Conservation (phyloP, 2,797 vertebrate genomes). For the Enteromius anoplus region DNA sequence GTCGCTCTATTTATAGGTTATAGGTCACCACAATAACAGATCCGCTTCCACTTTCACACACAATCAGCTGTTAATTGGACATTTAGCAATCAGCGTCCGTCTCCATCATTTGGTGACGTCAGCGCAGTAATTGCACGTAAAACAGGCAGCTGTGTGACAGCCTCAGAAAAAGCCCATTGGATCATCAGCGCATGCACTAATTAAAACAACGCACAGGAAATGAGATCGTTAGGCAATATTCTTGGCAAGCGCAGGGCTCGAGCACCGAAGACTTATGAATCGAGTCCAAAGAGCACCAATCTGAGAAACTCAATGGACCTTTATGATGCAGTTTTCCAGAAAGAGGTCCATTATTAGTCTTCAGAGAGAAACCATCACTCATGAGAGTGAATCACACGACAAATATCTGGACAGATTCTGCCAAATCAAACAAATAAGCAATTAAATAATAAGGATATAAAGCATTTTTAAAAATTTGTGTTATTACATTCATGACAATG, state of each 20-base stretch:
- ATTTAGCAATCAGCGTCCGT: slow-evolving; percentile 75
- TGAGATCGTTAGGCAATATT: slow-evolving; percentile 61
- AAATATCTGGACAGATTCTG: neutral
- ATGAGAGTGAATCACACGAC: neutral
- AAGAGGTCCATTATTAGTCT: slow-evolving; percentile 49
- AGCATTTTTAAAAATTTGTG: neutral
- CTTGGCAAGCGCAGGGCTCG: slow-evolving; percentile 38
- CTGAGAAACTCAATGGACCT: slow-evolving; percentile 52
- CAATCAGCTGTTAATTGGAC: slow-evolving; percentile 79
- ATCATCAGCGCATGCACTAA: slow-evolving; percentile 69
- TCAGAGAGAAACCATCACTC: neutral
- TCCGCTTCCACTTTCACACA: slow-evolving; percentile 66
- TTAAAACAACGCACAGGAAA: slow-evolving; percentile 74
- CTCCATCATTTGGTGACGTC: slow-evolving; percentile 73
- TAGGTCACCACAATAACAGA: slow-evolving; percentile 74
- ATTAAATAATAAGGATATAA: too few species aligned
- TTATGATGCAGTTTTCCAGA: neutral
- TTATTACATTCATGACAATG: neutral
- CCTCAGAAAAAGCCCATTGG: slow-evolving; percentile 60
- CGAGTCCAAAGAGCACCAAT: slow-evolving; percentile 60
- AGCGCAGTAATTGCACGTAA: slow-evolving; percentile 71
- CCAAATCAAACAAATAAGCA: neutral
- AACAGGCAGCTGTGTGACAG: slow-evolving; percentile 72
- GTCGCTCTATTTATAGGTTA: slow-evolving; percentile 72
- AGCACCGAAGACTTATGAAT: slow-evolving; percentile 62